Conservation (phyloP, 2,888 invertebrate species). For the Pinctada fucata region DNA sequence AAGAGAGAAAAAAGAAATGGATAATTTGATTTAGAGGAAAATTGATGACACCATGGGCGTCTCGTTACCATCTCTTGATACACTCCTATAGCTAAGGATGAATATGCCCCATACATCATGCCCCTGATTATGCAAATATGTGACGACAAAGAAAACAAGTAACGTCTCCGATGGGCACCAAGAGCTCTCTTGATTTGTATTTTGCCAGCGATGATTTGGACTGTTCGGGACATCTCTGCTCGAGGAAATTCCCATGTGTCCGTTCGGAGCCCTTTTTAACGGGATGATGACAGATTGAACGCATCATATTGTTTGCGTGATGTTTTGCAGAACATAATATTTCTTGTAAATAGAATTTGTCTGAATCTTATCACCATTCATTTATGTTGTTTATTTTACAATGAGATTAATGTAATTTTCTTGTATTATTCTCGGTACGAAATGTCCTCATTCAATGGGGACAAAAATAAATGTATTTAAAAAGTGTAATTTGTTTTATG, state of each 20-base stretch:
- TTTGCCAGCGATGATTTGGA: not conserved
- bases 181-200: not conserved
- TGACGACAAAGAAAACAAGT: not conserved
- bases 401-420: too few species aligned
- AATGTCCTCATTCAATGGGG: too few species aligned
- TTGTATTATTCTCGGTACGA: too few species aligned
- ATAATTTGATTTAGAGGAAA: not conserved
- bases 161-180: not conserved
- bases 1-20: too few species aligned
- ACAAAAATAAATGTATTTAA: too few species aligned
- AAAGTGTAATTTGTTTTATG: too few species aligned
- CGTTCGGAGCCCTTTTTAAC: not conserved
- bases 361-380: too few species aligned
- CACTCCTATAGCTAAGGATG: not conserved
- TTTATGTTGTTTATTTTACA: too few species aligned
- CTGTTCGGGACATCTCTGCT: not conserved
- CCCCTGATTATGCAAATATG: not conserved
- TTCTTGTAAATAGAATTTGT: too few species aligned
- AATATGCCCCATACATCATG: not conserved
- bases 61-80: not conserved
- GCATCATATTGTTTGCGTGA: not conserved
- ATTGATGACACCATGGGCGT: not conserved
- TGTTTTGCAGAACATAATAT: too few species aligned
- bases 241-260: not conserved
- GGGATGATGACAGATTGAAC: not conserved